phyloP scores from a whole-genome alignment of 2,113 vertebrate species.

The Tachysurus vachellii region DNA sequence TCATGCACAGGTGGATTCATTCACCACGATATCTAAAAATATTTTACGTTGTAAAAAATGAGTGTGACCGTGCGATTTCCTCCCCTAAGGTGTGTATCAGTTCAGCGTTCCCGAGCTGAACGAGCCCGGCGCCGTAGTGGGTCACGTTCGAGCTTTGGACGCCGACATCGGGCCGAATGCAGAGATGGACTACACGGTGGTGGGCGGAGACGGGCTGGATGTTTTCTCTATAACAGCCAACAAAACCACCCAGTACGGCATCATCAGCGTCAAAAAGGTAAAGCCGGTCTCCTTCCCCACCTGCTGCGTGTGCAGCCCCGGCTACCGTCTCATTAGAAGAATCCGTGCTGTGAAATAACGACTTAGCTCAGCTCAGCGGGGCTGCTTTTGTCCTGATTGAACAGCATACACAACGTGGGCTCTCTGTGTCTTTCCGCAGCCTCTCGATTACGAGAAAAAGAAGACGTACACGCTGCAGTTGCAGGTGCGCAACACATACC shows the following conservation, averaged over 20 bases:
- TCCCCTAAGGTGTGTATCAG: conserved; percentile 81
- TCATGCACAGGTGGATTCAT: no score
- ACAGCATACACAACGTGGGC: neutral
- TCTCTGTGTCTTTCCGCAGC: conserved; percentile 64
- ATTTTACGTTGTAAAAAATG: no score
- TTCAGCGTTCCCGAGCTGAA: conserved; percentile 83
- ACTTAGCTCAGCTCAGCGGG: conserved; percentile 5
- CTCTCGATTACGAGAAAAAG: conserved; percentile 90
- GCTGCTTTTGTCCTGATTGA: neutral
- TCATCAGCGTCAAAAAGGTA: conserved; percentile 89
- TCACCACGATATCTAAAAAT: neutral
- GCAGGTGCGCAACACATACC: conserved; percentile 84
- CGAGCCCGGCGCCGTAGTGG: conserved; percentile 72
- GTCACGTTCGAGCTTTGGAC: conserved; percentile 85
- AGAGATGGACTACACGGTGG: conserved; percentile 85
- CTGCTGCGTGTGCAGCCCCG: neutral
- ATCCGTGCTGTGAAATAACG: conserved; percentile 36
- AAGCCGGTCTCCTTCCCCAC: neutral
- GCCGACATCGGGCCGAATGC: conserved; percentile 85
- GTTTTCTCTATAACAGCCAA: conserved; percentile 86
- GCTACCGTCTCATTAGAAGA: conserved; percentile 24
- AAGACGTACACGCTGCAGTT: conserved; percentile 85
- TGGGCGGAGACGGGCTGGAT: conserved; percentile 85
- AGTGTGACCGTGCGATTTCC: neutral
- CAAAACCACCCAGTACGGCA: conserved; percentile 86